These are phyloP conservation scores for Drosophila sturtevanti DNA, from an alignment of 1,140 invertebrate species.

Conservation along the genomic window DNA sequence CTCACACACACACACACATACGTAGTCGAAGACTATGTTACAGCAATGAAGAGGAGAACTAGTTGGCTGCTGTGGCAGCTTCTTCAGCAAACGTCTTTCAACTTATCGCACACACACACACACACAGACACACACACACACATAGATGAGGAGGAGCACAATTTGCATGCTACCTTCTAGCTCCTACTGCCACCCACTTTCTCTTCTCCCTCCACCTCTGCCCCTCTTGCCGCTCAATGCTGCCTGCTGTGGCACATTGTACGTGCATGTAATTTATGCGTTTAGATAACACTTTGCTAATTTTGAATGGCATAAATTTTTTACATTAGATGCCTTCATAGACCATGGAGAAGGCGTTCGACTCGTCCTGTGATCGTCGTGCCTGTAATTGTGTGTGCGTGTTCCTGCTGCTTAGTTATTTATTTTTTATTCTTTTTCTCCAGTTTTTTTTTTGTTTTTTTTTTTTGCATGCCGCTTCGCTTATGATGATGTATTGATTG, in stretches of 20 bases:
- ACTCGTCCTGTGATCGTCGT: constrained; percentile 40
- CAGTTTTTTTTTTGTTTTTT: too few species aligned
- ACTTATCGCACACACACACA: constrained; percentile 61
- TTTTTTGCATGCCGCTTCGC: background rate
- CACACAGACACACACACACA: constrained; percentile 8
- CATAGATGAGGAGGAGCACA: constrained; percentile 45
- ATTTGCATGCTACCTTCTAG: constrained; percentile 66
- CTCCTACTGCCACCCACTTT: constrained; percentile 21
- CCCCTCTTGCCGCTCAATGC: constrained; percentile 16
- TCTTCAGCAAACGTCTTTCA: constrained; percentile 79
- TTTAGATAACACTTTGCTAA: constrained; percentile 82
- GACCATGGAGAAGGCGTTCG: constrained; percentile 19
- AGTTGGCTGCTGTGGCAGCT: constrained; percentile 74
- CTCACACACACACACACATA: constrained; percentile 15
- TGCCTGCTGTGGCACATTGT: constrained; percentile 44
- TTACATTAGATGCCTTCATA: constrained; percentile 53
- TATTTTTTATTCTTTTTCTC: constrained; percentile 14
- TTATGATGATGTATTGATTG: too few species aligned
- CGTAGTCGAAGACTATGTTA: background rate
- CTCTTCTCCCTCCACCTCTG: constrained; percentile 6
- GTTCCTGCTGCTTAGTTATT: constrained; percentile 38
- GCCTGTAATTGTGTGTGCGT: constrained; percentile 76
- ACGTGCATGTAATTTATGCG: constrained; percentile 81
- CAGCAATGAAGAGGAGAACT: constrained; percentile 31
- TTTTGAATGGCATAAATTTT: constrained; percentile 81